phyloP scores from a whole-genome alignment of 2,797 vertebrate species.

The Lagocephalus sceleratus region DNA sequence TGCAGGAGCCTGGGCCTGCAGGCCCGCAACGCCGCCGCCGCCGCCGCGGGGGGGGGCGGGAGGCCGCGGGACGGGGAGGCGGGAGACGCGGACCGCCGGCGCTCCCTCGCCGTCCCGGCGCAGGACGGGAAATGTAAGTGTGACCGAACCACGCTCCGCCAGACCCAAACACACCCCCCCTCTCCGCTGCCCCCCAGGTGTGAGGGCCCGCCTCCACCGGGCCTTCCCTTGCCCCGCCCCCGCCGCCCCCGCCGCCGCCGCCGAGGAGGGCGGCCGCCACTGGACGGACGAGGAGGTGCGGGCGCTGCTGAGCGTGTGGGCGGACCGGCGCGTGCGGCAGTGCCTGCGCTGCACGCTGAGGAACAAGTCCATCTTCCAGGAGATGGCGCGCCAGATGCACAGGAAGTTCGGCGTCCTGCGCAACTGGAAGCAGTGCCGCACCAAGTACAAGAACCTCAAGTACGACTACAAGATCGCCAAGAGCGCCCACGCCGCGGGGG shows the following conservation, averaged over 20 bases:
- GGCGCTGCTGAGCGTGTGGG: slow-evolving; percentile 84
- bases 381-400: slow-evolving; percentile 85
- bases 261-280: slow-evolving; percentile 86
- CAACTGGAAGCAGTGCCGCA: slow-evolving; percentile 91
- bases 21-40: too few species aligned
- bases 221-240: slow-evolving; percentile 58
- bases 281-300: slow-evolving; percentile 89
- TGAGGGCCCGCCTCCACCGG: slow-evolving; percentile 47
- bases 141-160: too few species aligned
- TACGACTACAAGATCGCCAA: slow-evolving; percentile 88
- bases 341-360: slow-evolving; percentile 84
- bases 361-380: slow-evolving; percentile 92
- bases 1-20: slow-evolving; percentile 85
- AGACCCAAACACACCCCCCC: too few species aligned
- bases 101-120: slow-evolving; percentile 51
- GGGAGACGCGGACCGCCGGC: slow-evolving; percentile 59
- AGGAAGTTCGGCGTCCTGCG: slow-evolving; percentile 83
- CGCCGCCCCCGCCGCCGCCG: slow-evolving; percentile 66
- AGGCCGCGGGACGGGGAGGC: slow-evolving; percentile 61
- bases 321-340: slow-evolving; percentile 80
- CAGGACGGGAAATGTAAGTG: slow-evolving; percentile 67
- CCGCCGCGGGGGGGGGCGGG: slow-evolving; percentile 59
- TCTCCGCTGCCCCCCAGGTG: too few species aligned
- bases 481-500: slow-evolving; percentile 70
- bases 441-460: slow-evolving; percentile 91